Evolutionary conservation across 2,797 vertebrate genomes (phyloP).

Genomic region (Darevskia mixta): DNA sequence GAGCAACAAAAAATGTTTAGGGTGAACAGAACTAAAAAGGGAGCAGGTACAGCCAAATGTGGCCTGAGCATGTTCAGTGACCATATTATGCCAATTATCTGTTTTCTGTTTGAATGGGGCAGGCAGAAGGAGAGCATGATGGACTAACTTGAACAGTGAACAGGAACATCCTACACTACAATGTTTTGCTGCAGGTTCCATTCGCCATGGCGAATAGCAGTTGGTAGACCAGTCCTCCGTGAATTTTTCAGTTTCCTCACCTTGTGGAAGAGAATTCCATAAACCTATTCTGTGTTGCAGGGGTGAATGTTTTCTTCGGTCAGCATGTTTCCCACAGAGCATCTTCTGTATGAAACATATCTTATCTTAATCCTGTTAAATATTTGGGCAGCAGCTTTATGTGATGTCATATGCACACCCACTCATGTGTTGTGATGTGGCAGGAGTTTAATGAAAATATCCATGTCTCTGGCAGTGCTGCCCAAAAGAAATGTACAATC

Average conservation of each 20-base stretch:
- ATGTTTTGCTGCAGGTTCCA: background rate
- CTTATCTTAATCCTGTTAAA: background rate
- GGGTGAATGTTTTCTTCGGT: background rate
- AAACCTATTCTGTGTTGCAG: background rate
- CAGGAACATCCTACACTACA: too few relatives aligned
- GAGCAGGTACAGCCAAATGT: too few relatives aligned
- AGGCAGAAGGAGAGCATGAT: too few relatives aligned
- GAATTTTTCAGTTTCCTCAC: background rate
- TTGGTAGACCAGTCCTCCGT: background rate
- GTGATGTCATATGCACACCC: background rate
- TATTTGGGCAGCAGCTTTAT: background rate
- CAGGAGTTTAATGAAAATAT: background rate
- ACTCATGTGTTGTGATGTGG: background rate
- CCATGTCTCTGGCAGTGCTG: background rate
- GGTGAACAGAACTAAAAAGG: too few relatives aligned
- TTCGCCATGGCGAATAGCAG: background rate
- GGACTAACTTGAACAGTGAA: too few relatives aligned
- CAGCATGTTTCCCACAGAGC: background rate
- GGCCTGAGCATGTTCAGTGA: too few relatives aligned
- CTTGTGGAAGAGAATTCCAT: background rate
- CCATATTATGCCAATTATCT: too few relatives aligned
- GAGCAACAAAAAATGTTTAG: too few relatives aligned
- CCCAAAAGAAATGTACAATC: background rate
- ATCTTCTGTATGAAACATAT: background rate
- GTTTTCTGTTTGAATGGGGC: too few relatives aligned